Evolutionary conservation across 2,888 invertebrate species (phyloP).

Genomic region (Ennomos quercinarius): DNA sequence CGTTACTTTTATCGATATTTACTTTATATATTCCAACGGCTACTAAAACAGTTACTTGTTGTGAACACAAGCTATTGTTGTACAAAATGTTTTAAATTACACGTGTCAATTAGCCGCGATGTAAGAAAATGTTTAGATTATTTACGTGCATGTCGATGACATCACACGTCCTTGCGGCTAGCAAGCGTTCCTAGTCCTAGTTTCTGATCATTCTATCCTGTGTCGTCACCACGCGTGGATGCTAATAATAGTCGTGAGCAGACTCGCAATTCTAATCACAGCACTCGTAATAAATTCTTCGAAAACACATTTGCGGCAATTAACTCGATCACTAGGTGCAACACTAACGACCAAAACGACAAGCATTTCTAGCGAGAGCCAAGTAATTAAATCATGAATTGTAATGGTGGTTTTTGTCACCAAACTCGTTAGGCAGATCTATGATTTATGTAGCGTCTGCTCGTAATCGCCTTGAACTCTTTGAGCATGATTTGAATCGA

Average conservation of each 20-base stretch:
- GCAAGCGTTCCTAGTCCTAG: slow-evolving; percentile 73
- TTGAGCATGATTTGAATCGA: slow-evolving; percentile 59
- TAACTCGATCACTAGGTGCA: slow-evolving; percentile 39
- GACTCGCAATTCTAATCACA: slow-evolving; percentile 48
- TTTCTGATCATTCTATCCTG: slow-evolving; percentile 77
- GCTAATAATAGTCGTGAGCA: slow-evolving; percentile 69
- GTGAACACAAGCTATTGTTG: slow-evolving; percentile 40
- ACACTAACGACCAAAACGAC: slow-evolving; percentile 50
- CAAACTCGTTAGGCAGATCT: slow-evolving; percentile 34
- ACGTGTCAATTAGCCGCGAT: slow-evolving; percentile 66
- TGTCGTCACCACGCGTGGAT: slow-evolving; percentile 57
- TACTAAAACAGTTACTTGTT: slow-evolving; percentile 32
- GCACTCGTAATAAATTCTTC: slow-evolving; percentile 33
- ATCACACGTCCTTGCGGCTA: slow-evolving; percentile 79
- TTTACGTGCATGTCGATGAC: slow-evolving; percentile 74
- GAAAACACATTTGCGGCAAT: slow-evolving; percentile 36
- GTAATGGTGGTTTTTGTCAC: slow-evolving; percentile 48
- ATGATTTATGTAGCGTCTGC: slow-evolving; percentile 35
- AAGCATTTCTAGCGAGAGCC: slow-evolving; percentile 42
- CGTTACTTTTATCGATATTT: slow-evolving; percentile 44
- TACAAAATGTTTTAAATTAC: slow-evolving; percentile 57
- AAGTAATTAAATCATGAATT: slow-evolving; percentile 26
- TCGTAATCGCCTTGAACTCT: slow-evolving; percentile 72
- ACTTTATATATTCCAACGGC: slow-evolving; percentile 41
- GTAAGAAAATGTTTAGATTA: slow-evolving; percentile 58